phyloP scores from a whole-genome alignment of 2,797 vertebrate species.

The Rachycentron canadum region DNA sequence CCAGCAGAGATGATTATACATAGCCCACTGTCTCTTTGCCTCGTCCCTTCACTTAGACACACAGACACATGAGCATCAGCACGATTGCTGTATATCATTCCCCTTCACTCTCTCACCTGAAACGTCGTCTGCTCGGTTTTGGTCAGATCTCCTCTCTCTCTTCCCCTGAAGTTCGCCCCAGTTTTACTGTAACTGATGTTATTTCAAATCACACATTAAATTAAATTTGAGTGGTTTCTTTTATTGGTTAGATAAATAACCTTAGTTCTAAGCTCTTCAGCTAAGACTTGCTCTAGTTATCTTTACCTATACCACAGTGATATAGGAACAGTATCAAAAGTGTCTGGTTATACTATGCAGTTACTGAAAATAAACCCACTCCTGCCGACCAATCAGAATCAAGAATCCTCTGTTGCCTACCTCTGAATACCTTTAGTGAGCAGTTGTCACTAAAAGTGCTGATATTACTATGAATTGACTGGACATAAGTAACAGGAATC shows the following conservation, averaged over 20 bases:
- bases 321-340: not conserved
- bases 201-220: too few relatives aligned
- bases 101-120: too few relatives aligned
- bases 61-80: too few relatives aligned
- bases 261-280: too few relatives aligned
- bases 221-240: too few relatives aligned
- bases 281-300: not conserved
- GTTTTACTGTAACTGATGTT: too few relatives aligned
- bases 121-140: too few relatives aligned
- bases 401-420: not conserved
- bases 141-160: too few relatives aligned
- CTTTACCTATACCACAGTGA: not conserved
- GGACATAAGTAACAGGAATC: not conserved
- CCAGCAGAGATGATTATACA: not conserved
- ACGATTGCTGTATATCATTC: too few relatives aligned
- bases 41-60: too few relatives aligned
- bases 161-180: too few relatives aligned
- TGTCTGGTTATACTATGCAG: not conserved
- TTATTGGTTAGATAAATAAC: not conserved
- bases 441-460: not conserved
- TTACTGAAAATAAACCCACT: not conserved
- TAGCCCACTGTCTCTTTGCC: too few relatives aligned
- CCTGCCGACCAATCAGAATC: constrained; percentile 2
- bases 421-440: not conserved
- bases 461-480: not conserved